Conservation (phyloP, 2,888 invertebrate species). For the Zhuqinia jingwanae region DNA sequence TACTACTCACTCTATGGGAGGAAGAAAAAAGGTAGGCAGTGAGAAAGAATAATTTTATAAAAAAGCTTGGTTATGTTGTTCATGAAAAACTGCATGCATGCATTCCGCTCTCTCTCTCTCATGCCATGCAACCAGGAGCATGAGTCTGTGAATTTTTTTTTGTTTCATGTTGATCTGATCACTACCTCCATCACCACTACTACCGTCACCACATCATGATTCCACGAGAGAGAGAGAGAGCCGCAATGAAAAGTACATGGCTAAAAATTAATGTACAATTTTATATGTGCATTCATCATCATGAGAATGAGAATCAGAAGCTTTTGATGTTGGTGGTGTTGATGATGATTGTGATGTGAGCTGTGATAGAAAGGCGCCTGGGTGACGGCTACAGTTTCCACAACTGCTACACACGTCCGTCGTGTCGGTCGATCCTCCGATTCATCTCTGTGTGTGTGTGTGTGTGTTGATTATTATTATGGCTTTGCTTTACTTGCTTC, state of each 20-base stretch:
- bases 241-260: too few relatives aligned
- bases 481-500: too few relatives aligned
- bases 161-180: slow-evolving; percentile 62
- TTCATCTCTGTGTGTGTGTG: too few relatives aligned
- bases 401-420: slow-evolving; percentile 60
- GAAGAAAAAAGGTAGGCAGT: slow-evolving; percentile 34
- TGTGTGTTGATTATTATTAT: too few relatives aligned
- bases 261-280: too few relatives aligned
- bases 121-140: slow-evolving; percentile 33
- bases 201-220: slow-evolving; percentile 17
- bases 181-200: neutral
- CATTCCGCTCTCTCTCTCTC: too few relatives aligned
- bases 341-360: slow-evolving; percentile 76
- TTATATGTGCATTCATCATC: neutral
- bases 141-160: slow-evolving; percentile 65
- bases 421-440: slow-evolving; percentile 16
- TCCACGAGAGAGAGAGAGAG: slow-evolving; percentile 8
- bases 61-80: slow-evolving; percentile 11
- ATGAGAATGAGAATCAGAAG: slow-evolving; percentile 65
- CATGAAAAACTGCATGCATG: slow-evolving; percentile 61
- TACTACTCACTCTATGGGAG: too few relatives aligned
- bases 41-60: neutral
- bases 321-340: slow-evolving; percentile 47
- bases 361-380: slow-evolving; percentile 79
- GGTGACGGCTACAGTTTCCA: slow-evolving; percentile 77